These are phyloP conservation scores for Hemibagrus guttatus DNA, from an alignment of 2,797 vertebrate genomes.

Conservation along the genomic window DNA sequence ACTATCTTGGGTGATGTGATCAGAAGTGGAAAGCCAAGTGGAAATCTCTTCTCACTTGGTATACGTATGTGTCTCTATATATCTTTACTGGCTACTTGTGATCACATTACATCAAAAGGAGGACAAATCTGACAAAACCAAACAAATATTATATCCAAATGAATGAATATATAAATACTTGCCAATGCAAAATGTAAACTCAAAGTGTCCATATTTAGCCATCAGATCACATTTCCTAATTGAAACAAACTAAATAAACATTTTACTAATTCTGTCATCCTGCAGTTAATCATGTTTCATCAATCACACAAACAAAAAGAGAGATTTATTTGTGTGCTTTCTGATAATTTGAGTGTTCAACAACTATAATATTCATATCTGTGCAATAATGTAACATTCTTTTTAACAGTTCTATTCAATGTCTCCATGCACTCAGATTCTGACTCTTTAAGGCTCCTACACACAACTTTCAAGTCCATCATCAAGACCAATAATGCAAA, in stretches of 20 bases:
- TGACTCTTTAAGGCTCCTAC: background rate
- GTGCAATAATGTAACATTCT: background rate
- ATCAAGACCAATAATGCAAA: background rate
- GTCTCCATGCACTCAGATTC: background rate
- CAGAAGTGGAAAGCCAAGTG: background rate
- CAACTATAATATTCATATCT: background rate
- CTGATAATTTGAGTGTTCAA: background rate
- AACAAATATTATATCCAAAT: too few species aligned
- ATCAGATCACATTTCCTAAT: background rate
- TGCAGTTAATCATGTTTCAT: background rate
- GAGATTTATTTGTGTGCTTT: background rate
- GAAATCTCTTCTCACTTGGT: background rate
- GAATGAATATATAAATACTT: background rate
- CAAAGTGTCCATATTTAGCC: background rate
- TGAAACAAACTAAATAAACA: background rate
- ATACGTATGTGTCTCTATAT: background rate
- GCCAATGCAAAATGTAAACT: background rate
- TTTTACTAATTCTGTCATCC: background rate
- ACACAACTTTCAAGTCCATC: background rate
- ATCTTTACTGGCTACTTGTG: background rate
- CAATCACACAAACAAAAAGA: background rate
- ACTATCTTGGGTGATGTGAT: background rate
- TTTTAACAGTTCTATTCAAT: too few species aligned
- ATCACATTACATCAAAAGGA: background rate
- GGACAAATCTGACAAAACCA: background rate